Base-by-base conservation (phyloP, 1,140 invertebrate genomes). In the Ceratina japonica region DNA sequence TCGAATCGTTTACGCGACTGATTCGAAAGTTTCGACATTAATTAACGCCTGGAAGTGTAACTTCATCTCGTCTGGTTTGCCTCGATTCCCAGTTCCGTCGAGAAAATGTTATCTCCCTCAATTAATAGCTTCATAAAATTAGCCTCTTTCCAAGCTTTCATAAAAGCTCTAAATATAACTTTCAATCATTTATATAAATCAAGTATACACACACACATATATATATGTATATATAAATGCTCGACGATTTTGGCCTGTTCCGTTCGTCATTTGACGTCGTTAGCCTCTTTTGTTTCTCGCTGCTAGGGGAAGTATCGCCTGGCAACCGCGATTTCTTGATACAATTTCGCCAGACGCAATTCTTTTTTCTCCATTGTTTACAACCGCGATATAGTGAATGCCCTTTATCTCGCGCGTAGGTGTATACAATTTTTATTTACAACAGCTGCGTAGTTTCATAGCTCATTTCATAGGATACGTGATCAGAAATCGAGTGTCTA, bases 321-420 rank as follows among this genome's bases (percentile, higher is more conserved):
- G 64, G 77, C 62, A 79, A 79, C 77, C 62, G 62, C 37, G 15
- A 13, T 52, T 58, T n/a, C 18, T 79, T 74, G 27, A 4, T 59
- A 54, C 73, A n/a, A 59, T 51, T 5, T 18, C 4, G 58, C 44
- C 22, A 24, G 37, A 54, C 12, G 8, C 13, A 0, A 2, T 4
- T 1, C n/a, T 18, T 37, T 62, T 51, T 8, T n/a, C 5, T 4
- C 16, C 3, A 24, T 52, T 44, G 22, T 22, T 31, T 31, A 31
- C 27, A 31, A 0, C 4, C 4, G 16, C n/a, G 3, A 27, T 27
- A 18, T 24, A 22, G 10, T 0, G 68, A 69, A 69, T 5, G n/a
- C 15, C 22, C 31, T 18, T 70, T 20, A 16, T 16, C 8, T 56
- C 27, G 4, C 27, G 27, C 27, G 27, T 4, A 31, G 4, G 27